Conservation (phyloP, 2,797 vertebrate species). For the Tangara arthus region DNA sequence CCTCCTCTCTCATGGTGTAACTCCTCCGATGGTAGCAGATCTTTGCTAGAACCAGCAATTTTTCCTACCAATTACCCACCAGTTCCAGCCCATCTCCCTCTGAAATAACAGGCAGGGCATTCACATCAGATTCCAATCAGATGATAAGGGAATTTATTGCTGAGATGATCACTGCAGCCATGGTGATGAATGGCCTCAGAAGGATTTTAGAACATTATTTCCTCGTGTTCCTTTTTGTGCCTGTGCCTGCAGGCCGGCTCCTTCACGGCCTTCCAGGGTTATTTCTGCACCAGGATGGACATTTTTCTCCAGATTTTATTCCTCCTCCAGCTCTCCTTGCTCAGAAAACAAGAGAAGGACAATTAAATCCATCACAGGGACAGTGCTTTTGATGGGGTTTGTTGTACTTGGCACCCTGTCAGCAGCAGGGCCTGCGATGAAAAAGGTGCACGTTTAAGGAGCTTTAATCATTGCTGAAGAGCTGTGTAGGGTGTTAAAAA, state of each 20-base stretch:
- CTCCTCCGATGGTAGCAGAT: not conserved
- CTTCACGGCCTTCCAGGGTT: not conserved
- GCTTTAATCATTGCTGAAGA: not conserved
- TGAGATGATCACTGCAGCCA: slow-evolving; percentile 15
- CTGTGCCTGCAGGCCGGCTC: not conserved
- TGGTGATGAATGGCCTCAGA: not conserved
- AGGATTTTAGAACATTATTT: slow-evolving; percentile 3
- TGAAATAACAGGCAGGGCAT: slow-evolving; percentile 47
- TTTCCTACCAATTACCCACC: slow-evolving; percentile 42
- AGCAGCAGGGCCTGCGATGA: not conserved
- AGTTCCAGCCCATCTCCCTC: slow-evolving; percentile 22
- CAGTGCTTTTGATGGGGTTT: not conserved
- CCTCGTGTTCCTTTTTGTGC: not conserved
- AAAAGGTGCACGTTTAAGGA: not conserved
- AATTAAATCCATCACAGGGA: not conserved
- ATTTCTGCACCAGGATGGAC: not conserved
- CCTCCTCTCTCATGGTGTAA: not conserved
- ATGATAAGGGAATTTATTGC: slow-evolving; percentile 32
- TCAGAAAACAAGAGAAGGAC: not conserved
- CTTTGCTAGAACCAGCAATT: not conserved
- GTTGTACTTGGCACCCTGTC: slow-evolving; percentile 2
- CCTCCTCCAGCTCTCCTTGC: not conserved
- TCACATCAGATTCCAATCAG: slow-evolving; percentile 15
- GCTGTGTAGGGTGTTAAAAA: not conserved
- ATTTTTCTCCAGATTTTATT: not conserved